Evolutionary conservation across 1,140 invertebrate species (phyloP), one percentile per base, ranked within the genome.

Genomic region (Spodoptera litura): DNA sequence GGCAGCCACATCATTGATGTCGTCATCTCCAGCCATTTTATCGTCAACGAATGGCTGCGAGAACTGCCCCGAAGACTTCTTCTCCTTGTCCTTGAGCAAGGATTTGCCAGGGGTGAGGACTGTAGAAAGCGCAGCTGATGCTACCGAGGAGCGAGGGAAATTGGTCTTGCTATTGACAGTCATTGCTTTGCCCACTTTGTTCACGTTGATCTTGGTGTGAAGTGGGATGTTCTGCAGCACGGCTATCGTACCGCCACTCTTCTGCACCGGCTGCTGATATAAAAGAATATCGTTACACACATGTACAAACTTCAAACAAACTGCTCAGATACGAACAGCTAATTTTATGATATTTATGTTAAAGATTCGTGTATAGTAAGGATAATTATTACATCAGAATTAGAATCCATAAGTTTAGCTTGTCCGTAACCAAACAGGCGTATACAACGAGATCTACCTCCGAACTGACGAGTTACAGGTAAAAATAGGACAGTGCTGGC

Each of bases 1-100:
- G 6, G 99, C 99, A 27, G 99, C 99, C 0, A 99, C 99, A 96
- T 99, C 99, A 89, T 99, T 99, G 83, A 99, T 99, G 51, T 94
- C 93, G 53, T 94, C 93, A 79, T 93, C 91, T 0, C 90, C 93
- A 0, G 91, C 90, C 93, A 94, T 93, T 81, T 93, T 94, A 75
- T 93, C 91, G 72, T 94, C 91, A 2, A 83, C 87, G 62, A 87
- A 92, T 4, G 87, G 83, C 62, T 86, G 90, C 20, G 88, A 80
- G 77, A 85, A 93, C 75, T 89, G 89, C 51, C 83, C 81, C 0
- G 86, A 71, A 0, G 86, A 77, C 71, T 90, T 93, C 84, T 89
- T 94, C 74, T 94, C 92, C 55, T 92, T 93, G 10, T 93, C 91
- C 56, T 92, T 91, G 0, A 92, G 78, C 3, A 92, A 78, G 0